Percentiles rank a stretch among this genome's conserved stretches.
phyloP scores from a whole-genome alignment of 2,113 vertebrate genomes.

The Haliaeetus leucogaster region DNA sequence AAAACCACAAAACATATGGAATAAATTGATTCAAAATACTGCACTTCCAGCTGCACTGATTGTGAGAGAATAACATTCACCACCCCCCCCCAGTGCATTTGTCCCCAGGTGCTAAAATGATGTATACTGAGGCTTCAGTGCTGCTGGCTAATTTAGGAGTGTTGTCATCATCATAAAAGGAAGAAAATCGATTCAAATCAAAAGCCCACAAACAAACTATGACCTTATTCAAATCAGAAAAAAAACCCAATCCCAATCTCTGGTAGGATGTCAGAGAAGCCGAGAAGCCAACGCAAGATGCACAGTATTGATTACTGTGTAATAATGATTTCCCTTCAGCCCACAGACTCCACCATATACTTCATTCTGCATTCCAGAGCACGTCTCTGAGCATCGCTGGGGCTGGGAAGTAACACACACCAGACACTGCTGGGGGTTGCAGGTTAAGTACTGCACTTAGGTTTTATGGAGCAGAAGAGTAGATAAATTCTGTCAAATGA shows the following conservation, averaged over 20 bases:
- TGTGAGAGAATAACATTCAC: background rate
- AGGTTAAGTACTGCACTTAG: constrained; percentile 54
- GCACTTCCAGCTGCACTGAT: background rate
- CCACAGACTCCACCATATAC: background rate
- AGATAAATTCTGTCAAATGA: constrained; percentile 53
- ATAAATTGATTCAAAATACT: background rate
- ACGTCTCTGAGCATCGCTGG: accelerated
- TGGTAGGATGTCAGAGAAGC: background rate
- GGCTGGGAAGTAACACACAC: background rate
- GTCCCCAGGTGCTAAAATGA: background rate
- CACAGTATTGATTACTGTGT: constrained; percentile 15
- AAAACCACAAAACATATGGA: background rate
- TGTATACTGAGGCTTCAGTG: background rate
- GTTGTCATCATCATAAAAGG: constrained; percentile 8
- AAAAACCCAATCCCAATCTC: background rate
- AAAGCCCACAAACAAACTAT: background rate
- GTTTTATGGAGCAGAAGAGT: constrained; percentile 57
- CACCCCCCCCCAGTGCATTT: background rate
- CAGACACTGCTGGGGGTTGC: background rate
- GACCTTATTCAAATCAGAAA: constrained; percentile 19
- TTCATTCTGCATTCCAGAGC: constrained; percentile 32
- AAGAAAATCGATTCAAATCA: background rate
- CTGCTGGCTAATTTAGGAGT: background rate
- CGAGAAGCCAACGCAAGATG: background rate
- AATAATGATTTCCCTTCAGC: constrained; percentile 29